Evolutionary conservation across 1,140 invertebrate genomes (phyloP).

Genomic region (Drosophila kepulauana): DNA sequence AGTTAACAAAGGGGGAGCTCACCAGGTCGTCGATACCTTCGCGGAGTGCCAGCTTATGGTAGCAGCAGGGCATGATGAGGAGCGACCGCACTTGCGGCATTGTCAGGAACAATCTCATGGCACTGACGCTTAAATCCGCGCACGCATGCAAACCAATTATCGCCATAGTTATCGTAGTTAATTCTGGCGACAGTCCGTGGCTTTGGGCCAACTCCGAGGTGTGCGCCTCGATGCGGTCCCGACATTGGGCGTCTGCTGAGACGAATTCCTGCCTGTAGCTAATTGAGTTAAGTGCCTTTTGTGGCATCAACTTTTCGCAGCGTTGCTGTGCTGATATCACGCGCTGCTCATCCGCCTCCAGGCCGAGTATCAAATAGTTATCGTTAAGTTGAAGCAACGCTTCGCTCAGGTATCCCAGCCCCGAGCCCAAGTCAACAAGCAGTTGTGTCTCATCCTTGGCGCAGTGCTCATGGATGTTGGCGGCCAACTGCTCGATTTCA

Average conservation of each 20-base stretch:
- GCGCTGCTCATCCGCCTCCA: constrained; percentile 89
- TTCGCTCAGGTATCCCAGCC: constrained; percentile 93
- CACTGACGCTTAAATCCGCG: constrained; percentile 91
- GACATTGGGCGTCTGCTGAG: constrained; percentile 84
- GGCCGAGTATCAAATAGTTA: constrained; percentile 89
- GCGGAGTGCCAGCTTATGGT: constrained; percentile 89
- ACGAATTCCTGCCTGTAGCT: constrained; percentile 87
- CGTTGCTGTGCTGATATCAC: constrained; percentile 88
- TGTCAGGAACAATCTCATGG: constrained; percentile 90
- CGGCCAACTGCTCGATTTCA: constrained; percentile 88
- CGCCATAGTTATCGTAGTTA: not conserved
- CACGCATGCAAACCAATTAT: constrained; percentile 93
- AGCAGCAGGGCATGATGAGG: constrained; percentile 93
- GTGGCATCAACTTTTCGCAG: constrained; percentile 87
- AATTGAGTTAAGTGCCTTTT: constrained; percentile 84
- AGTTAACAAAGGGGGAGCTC: constrained; percentile 86
- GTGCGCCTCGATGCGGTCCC: constrained; percentile 83
- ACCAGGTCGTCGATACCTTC: not conserved
- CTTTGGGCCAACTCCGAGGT: constrained; percentile 80
- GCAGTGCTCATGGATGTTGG: constrained; percentile 87
- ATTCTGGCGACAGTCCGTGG: constrained; percentile 9
- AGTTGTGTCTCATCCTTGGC: constrained; percentile 70
- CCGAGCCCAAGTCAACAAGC: constrained; percentile 93
- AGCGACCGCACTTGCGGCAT: constrained; percentile 87
- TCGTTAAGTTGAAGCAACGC: constrained; percentile 87